phyloP scores from a whole-genome alignment of 2,888 invertebrate species.

The Scelioninae gen. 2 region DNA sequence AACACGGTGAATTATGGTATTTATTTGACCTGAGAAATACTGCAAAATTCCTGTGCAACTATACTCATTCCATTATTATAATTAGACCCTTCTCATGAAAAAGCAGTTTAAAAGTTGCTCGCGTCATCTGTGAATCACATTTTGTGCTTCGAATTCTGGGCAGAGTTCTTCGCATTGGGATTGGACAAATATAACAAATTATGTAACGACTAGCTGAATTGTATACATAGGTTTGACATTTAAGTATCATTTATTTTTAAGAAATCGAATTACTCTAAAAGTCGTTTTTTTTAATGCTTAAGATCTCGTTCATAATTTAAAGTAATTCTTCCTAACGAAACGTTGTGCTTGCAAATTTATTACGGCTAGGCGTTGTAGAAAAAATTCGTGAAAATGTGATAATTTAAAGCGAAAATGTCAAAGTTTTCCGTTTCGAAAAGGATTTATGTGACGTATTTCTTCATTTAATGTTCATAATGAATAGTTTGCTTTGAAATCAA shows the following conservation, averaged over 20 bases:
- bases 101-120: slow-evolving; percentile 33
- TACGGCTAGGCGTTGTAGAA: not conserved
- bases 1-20: slow-evolving; percentile 4
- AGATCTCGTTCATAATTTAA: slow-evolving; percentile 4
- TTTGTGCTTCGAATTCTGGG: not conserved
- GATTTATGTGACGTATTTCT: too few relatives aligned
- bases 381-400: slow-evolving; percentile 27
- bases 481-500: not conserved
- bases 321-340: not conserved
- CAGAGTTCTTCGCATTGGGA: not conserved
- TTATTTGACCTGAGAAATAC: slow-evolving; percentile 46
- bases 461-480: not conserved
- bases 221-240: not conserved
- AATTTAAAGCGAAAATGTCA: not conserved
- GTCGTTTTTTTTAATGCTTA: not conserved
- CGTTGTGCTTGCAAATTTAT: not conserved
- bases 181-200: slow-evolving; percentile 3
- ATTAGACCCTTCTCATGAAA: slow-evolving; percentile 49
- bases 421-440: slow-evolving; percentile 11
- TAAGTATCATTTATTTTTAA: slow-evolving; percentile 12
- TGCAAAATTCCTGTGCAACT: slow-evolving; percentile 26
- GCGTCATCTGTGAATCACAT: slow-evolving; percentile 19
- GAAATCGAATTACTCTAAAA: not conserved
- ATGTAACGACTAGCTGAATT: not conserved
- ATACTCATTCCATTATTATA: slow-evolving; percentile 30